Percentiles rank a stretch among this genome's conserved stretches.
phyloP scores from a whole-genome alignment of 2,113 vertebrate species.

The Naja naja region DNA sequence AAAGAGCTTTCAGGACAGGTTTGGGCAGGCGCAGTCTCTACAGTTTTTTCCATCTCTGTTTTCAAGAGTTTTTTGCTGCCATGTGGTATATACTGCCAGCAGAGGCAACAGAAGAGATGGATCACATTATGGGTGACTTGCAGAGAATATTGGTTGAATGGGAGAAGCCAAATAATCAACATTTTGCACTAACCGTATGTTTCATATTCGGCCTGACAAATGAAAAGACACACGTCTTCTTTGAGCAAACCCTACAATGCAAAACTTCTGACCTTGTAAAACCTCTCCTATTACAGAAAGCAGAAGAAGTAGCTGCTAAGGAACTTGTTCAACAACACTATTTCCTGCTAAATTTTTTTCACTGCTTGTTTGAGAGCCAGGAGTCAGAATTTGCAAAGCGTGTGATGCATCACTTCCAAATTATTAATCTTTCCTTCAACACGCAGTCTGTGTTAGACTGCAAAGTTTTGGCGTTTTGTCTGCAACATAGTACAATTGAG shows the following conservation, averaged over 20 bases:
- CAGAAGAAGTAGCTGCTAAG: not conserved
- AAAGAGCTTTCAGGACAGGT: constrained; percentile 1
- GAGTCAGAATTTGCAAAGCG: constrained; percentile 19
- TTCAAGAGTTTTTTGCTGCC: constrained; percentile 56
- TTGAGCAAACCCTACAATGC: not conserved
- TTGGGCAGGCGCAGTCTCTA: constrained; percentile 16
- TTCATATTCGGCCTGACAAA: constrained; percentile 39
- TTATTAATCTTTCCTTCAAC: not conserved
- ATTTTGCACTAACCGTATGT: constrained; percentile 3
- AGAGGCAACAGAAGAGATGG: not conserved
- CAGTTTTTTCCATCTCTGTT: constrained; percentile 50
- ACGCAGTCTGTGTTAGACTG: constrained; percentile 5
- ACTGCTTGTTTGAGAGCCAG: constrained; percentile 39
- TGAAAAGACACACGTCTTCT: not conserved
- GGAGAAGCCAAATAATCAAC: not conserved
- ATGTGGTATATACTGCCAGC: constrained; percentile 17
- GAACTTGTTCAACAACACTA: not conserved
- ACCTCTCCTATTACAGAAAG: not conserved
- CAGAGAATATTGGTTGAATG: not conserved
- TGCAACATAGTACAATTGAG: constrained; percentile 8
- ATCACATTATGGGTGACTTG: not conserved
- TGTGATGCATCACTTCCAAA: constrained; percentile 21
- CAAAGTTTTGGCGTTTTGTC: constrained; percentile 17
- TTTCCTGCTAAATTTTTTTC: constrained; percentile 2
- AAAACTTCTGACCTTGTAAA: not conserved